A percentile compares a stretch with the other conserved stretches of the same genome.
Evolutionary conservation across 1,140 invertebrate genomes (phyloP).

Genomic region (Zophobas morio): DNA sequence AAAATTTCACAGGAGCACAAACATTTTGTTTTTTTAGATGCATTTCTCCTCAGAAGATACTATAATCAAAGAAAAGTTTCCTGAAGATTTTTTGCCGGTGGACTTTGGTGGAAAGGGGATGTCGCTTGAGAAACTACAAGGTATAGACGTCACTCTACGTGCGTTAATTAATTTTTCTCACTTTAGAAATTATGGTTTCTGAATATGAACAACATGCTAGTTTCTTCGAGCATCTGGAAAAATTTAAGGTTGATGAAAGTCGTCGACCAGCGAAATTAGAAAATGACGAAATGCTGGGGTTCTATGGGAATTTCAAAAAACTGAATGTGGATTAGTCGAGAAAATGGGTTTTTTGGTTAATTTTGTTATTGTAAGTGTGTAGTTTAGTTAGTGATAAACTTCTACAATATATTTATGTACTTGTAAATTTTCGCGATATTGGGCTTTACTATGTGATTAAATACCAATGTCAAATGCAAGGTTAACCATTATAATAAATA

Average conservation of each 20-base stretch:
- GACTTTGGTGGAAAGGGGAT: conserved; percentile 26
- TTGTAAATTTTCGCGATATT: no score
- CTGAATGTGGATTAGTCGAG: no score
- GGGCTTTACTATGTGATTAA: no score
- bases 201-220: neutral
- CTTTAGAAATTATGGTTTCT: neutral
- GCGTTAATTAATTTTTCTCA: neutral
- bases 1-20: neutral
- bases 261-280: neutral
- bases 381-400: no score
- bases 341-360: no score
- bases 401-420: no score
- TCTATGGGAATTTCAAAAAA: no score
- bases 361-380: no score
- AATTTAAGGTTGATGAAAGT: neutral
- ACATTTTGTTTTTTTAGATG: neutral
- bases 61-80: neutral
- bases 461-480: no score
- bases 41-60: neutral
- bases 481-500: no score
- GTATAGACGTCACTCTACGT: neutral
- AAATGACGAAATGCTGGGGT: neutral
- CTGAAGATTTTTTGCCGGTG: conserved; percentile 15
- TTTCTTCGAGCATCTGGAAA: neutral
- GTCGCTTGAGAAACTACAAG: neutral